phyloP scores from a whole-genome alignment of 2,888 invertebrate genomes.

The Rugalucina vietnamica region DNA sequence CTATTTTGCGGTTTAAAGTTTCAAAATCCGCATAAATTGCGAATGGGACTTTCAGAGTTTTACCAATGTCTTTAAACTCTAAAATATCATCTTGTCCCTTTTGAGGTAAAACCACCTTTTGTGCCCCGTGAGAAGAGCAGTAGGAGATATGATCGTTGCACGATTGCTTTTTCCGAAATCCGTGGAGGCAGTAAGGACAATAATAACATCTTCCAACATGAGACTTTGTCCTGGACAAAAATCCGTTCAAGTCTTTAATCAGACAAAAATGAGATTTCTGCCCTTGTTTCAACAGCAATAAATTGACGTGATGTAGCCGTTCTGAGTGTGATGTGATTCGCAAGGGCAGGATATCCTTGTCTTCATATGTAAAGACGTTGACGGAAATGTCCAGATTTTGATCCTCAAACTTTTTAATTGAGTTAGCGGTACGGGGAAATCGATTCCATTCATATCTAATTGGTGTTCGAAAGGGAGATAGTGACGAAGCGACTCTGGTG shows the following conservation, averaged over 20 bases:
- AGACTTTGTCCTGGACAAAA: not conserved
- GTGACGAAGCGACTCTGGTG: not conserved
- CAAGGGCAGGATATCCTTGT: not conserved
- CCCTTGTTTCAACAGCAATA: not conserved
- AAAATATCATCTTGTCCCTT: not conserved
- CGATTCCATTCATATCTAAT: not conserved
- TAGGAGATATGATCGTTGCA: not conserved
- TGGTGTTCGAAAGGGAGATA: not conserved
- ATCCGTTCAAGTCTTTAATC: not conserved
- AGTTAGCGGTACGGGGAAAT: not conserved
- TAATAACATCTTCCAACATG: not conserved
- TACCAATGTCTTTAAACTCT: not conserved
- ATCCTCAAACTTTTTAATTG: not conserved
- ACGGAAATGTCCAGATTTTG: not conserved
- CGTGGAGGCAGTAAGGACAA: not conserved
- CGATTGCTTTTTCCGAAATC: not conserved
- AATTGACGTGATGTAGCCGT: not conserved
- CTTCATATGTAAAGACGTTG: not conserved
- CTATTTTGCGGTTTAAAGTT: not conserved
- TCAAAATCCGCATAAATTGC: conserved; percentile 68
- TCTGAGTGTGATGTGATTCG: not conserved
- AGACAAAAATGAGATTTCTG: not conserved
- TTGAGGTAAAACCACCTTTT: not conserved
- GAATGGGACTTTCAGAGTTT: conserved; percentile 64
- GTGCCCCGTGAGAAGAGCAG: not conserved